Percentiles rank a stretch among this genome's conserved stretches.
Conservation (phyloP, 2,113 vertebrate genomes). For the Spheniscus mendiculus region DNA sequence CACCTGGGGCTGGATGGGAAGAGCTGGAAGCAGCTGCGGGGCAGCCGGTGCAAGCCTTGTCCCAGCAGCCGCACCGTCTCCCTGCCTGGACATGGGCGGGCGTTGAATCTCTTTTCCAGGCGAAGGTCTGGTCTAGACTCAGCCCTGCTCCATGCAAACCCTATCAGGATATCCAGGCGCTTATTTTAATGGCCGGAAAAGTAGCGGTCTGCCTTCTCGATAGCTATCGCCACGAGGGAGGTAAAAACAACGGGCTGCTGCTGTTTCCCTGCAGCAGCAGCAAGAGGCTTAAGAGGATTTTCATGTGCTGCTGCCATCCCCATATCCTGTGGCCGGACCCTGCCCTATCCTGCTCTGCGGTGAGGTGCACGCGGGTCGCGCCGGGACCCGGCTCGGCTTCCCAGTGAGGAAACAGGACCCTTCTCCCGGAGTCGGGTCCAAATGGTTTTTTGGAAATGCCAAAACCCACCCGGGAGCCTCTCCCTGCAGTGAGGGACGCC, state of each 20-base stretch:
- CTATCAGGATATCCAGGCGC: constrained; percentile 48
- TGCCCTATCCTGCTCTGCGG: not conserved
- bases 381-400: not conserved
- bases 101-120: not conserved
- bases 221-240: not conserved
- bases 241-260: not conserved
- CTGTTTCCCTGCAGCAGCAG: not conserved
- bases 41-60: not conserved
- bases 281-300: not conserved
- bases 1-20: not conserved
- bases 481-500: not conserved
- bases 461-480: not conserved
- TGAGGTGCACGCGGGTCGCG: not conserved
- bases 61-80: not conserved
- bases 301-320: not conserved
- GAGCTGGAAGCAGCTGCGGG: not conserved
- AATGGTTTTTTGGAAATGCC: not conserved
- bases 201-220: not conserved
- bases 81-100: not conserved
- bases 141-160: not conserved
- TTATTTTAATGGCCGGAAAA: constrained; percentile 55
- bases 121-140: not conserved
- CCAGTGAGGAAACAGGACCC: not conserved
- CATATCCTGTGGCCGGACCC: constrained; percentile 10
- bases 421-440: not conserved